A percentile compares a stretch with the other conserved stretches of the same genome.
These are phyloP conservation scores for Apteryx mantelli DNA, from an alignment of 2,113 vertebrate genomes.

Conservation along the genomic window DNA sequence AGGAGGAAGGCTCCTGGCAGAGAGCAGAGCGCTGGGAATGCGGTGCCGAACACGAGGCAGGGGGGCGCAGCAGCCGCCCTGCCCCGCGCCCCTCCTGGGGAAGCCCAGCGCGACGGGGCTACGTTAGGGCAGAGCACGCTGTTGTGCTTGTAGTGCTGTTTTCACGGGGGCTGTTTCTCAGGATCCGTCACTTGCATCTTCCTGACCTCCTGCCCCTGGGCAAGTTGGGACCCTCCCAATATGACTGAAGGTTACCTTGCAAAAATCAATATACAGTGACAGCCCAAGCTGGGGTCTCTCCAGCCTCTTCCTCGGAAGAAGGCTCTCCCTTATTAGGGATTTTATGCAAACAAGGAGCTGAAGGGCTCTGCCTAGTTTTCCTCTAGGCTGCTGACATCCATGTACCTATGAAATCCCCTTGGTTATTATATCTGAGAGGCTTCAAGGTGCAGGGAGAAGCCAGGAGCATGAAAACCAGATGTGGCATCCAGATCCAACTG, in stretches of 20 bases:
- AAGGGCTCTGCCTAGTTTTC: background rate
- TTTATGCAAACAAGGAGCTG: background rate
- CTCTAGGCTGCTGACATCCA: background rate
- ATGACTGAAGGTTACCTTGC: background rate
- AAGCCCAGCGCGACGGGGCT: background rate
- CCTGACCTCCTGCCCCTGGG: background rate
- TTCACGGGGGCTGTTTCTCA: background rate
- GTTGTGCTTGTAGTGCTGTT: background rate
- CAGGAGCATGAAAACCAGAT: background rate
- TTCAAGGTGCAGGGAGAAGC: background rate
- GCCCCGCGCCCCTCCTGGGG: too few relatives aligned
- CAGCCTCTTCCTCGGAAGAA: background rate
- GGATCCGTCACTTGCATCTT: background rate
- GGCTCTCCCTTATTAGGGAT: background rate
- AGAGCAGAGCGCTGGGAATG: background rate
- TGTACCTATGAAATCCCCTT: background rate
- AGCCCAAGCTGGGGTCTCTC: background rate
- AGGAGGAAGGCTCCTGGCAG: too few relatives aligned
- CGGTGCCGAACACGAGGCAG: background rate
- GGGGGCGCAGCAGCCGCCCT: background rate
- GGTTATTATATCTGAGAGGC: background rate
- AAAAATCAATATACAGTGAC: background rate
- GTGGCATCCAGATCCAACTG: background rate
- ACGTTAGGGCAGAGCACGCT: background rate
- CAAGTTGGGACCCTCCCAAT: background rate